Base-by-base conservation (phyloP, 2,113 vertebrate species). In the Antigone vipio region DNA sequence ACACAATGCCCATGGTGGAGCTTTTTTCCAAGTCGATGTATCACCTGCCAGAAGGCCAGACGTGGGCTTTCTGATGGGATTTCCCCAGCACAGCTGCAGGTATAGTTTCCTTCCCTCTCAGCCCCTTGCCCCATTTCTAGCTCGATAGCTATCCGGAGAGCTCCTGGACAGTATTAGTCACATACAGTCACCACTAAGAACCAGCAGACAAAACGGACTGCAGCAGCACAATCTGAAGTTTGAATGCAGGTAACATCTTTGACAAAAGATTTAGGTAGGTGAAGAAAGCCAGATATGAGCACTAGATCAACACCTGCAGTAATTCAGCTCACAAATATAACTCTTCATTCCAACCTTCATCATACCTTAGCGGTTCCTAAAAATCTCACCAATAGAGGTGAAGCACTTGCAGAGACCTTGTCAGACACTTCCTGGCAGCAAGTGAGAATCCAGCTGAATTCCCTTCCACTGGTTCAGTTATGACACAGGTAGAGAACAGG, bases 71-170 rank as follows among this genome's bases (percentile, higher is more conserved):
- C 53, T 35, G 24, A 44, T 8, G 27, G 26, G 11, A 82, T 69
- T 63, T 85, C 42, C 45, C 18, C 30, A 85, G 49, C 18, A 88
- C 34, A 81, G 42, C n/a, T 71, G 69, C 4, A 67, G 38, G 8
- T 47, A 9, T 3, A 26, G 15, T 23, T 89, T 50, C 47, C 47
- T 22, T 15, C 34, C 22, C 4, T 9, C 34, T 21, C 8, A 2
- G 6, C 7, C 42, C 9, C 38, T 21, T 45, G 18, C 27, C 22
- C 44, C 55, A 38, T 40, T 89, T 26, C 19, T 47, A 88, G 38
- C 38, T 81, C 20, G 45, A 45, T 0, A 66, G 23, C 9, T 71
- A 49, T 15, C 10, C 42, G 0, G 0, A 80, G n/a, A 75, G 42
- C 12, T 58, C 59, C 50, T 32, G 20, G 19, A 17, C 7, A 2